Percentiles rank a stretch among this genome's conserved stretches.
Conservation (phyloP, 2,888 invertebrate species). For the Conchocele bisecta region DNA sequence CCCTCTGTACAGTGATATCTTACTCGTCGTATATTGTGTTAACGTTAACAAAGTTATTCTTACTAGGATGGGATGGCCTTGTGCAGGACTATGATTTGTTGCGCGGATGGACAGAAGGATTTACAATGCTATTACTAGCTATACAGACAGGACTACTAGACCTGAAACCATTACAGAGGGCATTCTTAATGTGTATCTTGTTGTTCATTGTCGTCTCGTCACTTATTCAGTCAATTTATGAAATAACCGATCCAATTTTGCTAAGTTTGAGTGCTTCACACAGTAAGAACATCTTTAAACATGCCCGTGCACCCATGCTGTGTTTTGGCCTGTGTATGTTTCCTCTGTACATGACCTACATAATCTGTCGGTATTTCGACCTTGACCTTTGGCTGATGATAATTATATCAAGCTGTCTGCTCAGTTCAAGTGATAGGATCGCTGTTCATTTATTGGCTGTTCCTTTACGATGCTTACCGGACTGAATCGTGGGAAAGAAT, state of each 20-base stretch:
- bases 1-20: slow-evolving; percentile 84
- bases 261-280: slow-evolving; percentile 84
- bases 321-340: slow-evolving; percentile 82
- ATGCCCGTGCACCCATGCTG: slow-evolving; percentile 81
- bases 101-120: slow-evolving; percentile 84
- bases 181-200: slow-evolving; percentile 84
- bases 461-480: slow-evolving; percentile 83
- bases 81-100: slow-evolving; percentile 78
- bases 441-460: slow-evolving; percentile 84
- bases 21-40: slow-evolving; percentile 83
- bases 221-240: slow-evolving; percentile 85
- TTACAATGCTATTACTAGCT: slow-evolving; percentile 84
- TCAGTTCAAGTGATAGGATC: slow-evolving; percentile 84
- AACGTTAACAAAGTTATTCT: slow-evolving; percentile 82
- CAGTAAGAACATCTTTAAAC: slow-evolving; percentile 79
- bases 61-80: slow-evolving; percentile 81
- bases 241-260: slow-evolving; percentile 84
- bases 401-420: slow-evolving; percentile 84
- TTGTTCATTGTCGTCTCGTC: slow-evolving; percentile 85
- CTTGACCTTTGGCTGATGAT: slow-evolving; percentile 84
- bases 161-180: slow-evolving; percentile 83
- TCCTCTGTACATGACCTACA: slow-evolving; percentile 83
- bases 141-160: slow-evolving; percentile 84
- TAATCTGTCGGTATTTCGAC: slow-evolving; percentile 83
- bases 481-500: slow-evolving; percentile 83